A percentile compares a stretch with the other conserved stretches of the same genome.
Evolutionary conservation across 2,113 vertebrate species (phyloP).

Genomic region (Nanger granti): DNA sequence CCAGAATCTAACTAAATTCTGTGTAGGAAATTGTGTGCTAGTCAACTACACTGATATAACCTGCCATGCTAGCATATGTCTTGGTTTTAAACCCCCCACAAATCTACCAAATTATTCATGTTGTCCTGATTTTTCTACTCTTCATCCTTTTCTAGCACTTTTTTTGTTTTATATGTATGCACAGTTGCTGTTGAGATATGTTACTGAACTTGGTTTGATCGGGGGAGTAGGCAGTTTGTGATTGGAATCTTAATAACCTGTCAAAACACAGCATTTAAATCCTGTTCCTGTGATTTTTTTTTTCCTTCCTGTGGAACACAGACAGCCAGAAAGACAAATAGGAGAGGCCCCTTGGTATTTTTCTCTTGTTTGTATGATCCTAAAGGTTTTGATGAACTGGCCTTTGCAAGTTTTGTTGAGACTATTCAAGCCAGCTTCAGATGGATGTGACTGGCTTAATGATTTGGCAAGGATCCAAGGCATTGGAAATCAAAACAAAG

Average conservation of each 20-base stretch:
- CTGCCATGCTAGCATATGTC: not conserved
- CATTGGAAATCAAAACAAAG: slow-evolving; percentile 57
- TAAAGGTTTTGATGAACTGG: slow-evolving; percentile 53
- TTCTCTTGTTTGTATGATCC: slow-evolving; percentile 49
- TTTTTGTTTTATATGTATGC: slow-evolving; percentile 16
- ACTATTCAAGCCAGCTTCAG: slow-evolving; percentile 25
- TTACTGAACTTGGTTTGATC: slow-evolving; percentile 25
- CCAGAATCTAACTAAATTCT: not conserved
- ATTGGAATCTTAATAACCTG: slow-evolving; percentile 54
- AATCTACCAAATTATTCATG: slow-evolving; percentile 27
- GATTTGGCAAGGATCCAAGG: slow-evolving; percentile 48
- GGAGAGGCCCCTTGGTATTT: slow-evolving; percentile 15
- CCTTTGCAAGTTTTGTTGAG: slow-evolving; percentile 52
- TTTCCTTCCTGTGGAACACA: slow-evolving; percentile 31
- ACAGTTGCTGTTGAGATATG: not conserved
- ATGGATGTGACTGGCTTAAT: slow-evolving; percentile 51
- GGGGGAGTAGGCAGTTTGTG: not conserved
- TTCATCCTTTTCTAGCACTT: slow-evolving; percentile 14
- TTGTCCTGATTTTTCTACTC: slow-evolving; percentile 1
- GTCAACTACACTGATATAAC: not conserved
- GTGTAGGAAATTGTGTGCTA: not conserved
- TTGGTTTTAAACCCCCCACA: slow-evolving; percentile 20
- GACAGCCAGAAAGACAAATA: slow-evolving; percentile 47
- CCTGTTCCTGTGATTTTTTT: slow-evolving; percentile 27
- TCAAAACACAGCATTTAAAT: slow-evolving; percentile 65